phyloP scores from a whole-genome alignment of 2,113 vertebrate genomes.

The Cinclus cinclus region DNA sequence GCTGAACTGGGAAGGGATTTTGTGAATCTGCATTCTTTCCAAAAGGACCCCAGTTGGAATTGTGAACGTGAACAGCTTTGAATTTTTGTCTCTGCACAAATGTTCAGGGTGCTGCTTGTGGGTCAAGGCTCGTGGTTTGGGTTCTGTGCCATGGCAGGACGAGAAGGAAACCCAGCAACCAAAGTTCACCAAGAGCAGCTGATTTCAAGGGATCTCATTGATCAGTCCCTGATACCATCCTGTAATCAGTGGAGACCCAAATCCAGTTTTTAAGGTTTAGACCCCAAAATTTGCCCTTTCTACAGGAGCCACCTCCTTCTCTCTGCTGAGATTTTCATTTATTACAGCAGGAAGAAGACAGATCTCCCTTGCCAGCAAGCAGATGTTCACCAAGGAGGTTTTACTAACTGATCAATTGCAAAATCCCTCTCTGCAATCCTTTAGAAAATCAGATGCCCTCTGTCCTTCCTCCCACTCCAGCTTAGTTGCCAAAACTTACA shows the following conservation, averaged over 20 bases:
- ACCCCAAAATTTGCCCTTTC: background rate
- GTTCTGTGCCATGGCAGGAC: background rate
- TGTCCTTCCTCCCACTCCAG: conserved; percentile 54
- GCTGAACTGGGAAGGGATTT: background rate
- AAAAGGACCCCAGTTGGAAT: background rate
- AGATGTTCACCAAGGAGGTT: conserved; percentile 11
- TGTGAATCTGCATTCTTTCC: background rate
- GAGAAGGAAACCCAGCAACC: background rate
- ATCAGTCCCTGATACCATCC: background rate
- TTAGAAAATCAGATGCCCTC: conserved; percentile 41
- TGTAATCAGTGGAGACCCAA: background rate
- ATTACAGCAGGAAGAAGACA: background rate
- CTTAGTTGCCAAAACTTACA: conserved; percentile 46
- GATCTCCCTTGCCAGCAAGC: background rate
- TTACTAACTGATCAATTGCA: conserved; percentile 40
- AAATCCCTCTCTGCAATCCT: conserved; percentile 43
- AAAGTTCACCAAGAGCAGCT: background rate
- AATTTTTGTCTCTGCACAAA: background rate
- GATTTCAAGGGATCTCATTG: background rate
- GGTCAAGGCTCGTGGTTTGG: background rate
- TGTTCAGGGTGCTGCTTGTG: background rate
- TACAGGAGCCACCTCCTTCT: background rate
- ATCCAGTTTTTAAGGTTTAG: background rate
- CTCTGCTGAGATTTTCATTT: background rate
- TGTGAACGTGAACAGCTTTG: background rate